Conservation (phyloP, 2,113 vertebrate species). For the Myotis lucifugus region DNA sequence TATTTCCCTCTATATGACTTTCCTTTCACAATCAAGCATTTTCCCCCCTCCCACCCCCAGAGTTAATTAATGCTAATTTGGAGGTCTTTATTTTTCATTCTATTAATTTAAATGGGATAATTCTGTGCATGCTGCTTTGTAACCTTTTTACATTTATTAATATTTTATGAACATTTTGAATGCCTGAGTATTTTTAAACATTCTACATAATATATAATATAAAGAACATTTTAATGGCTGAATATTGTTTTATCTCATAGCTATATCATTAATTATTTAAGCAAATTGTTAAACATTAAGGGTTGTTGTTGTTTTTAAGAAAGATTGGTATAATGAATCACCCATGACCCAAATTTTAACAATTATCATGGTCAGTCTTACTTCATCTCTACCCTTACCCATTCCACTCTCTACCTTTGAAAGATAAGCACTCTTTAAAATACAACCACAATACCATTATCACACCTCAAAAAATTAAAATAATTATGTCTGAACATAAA, state of each 20-base stretch:
- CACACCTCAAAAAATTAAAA: not conserved
- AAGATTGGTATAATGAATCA: not conserved
- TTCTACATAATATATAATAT: not conserved
- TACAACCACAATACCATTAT: not conserved
- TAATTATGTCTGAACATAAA: not conserved
- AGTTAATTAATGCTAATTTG: slow-evolving; percentile 8
- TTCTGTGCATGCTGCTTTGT: not conserved
- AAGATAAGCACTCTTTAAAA: not conserved
- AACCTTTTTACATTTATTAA: not conserved
- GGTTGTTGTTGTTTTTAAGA: not conserved
- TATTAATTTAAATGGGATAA: not conserved
- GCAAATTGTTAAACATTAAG: not conserved
- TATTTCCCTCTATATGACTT: not conserved
- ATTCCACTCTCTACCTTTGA: not conserved
- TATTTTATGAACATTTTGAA: slow-evolving; percentile 37
- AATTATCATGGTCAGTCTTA: not conserved
- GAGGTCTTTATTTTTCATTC: not conserved
- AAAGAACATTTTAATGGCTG: slow-evolving; percentile 22
- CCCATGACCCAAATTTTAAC: not conserved
- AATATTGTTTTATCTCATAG: slow-evolving; percentile 3
- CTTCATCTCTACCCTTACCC: not conserved
- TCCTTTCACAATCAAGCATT: not conserved
- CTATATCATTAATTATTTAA: slow-evolving; percentile 20
- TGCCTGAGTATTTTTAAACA: not conserved
- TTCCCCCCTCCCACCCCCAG: too few species aligned